Percentiles rank a stretch among this genome's conserved stretches.
These are phyloP conservation scores for Symphodus melops DNA, from an alignment of 2,113 vertebrate genomes.

Conservation along the genomic window DNA sequence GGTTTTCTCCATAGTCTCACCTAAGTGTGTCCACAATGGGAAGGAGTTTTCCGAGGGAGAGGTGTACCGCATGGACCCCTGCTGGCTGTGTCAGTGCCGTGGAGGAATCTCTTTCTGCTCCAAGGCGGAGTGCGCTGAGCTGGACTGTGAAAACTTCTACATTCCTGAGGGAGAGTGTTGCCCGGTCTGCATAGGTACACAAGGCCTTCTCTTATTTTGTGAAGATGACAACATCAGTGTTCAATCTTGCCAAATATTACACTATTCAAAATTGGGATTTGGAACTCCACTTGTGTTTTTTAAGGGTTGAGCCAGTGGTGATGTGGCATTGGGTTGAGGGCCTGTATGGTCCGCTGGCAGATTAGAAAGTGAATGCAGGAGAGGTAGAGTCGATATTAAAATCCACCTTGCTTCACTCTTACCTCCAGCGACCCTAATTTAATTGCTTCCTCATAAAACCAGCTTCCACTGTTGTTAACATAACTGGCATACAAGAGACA, in stretches of 20 bases:
- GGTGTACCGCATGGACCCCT: slow-evolving; percentile 85
- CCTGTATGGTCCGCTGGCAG: not conserved
- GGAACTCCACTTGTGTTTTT: not conserved
- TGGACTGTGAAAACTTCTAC: slow-evolving; percentile 85
- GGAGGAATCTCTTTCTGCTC: slow-evolving; percentile 88
- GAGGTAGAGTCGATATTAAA: not conserved
- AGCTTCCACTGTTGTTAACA: slow-evolving; percentile 57
- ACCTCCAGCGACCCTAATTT: slow-evolving; percentile 16
- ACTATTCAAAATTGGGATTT: not conserved
- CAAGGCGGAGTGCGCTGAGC: slow-evolving; percentile 84
- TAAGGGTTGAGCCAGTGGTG: not conserved
- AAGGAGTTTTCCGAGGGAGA: slow-evolving; percentile 83
- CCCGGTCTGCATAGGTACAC: slow-evolving; percentile 84
- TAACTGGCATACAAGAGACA: slow-evolving; percentile 37
- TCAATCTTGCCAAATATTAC: not conserved
- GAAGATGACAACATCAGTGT: not conserved
- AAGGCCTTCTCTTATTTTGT: not conserved
- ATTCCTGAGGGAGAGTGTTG: slow-evolving; percentile 87
- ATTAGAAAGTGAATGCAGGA: not conserved
- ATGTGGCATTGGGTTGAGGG: not conserved
- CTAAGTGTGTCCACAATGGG: slow-evolving; percentile 81
- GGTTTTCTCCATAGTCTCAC: slow-evolving; percentile 66
- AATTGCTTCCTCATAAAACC: slow-evolving; percentile 44
- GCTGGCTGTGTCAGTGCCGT: slow-evolving; percentile 87
- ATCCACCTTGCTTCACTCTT: slow-evolving; percentile 4